Conservation (phyloP, 2,797 vertebrate genomes). For the Buphagus erythrorhynchus region DNA sequence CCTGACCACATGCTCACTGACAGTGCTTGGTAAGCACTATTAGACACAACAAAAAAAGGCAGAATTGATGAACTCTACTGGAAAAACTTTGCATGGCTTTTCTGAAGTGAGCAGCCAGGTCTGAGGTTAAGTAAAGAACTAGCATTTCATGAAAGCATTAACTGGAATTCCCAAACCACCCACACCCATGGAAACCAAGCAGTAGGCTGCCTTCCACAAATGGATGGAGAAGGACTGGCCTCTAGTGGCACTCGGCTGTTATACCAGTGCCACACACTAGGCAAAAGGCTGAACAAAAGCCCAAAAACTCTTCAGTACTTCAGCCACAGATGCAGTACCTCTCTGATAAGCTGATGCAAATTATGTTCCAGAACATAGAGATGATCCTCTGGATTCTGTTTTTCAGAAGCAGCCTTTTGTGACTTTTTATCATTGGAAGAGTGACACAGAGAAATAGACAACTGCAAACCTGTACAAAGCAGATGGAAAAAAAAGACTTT, state of each 20-base stretch:
- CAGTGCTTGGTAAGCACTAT: not conserved
- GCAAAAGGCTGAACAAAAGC: not conserved
- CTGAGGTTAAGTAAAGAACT: not conserved
- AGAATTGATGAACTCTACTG: not conserved
- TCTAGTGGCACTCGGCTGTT: not conserved
- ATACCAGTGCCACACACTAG: not conserved
- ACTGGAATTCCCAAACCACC: not conserved
- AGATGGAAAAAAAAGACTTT: not conserved
- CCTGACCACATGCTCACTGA: not conserved
- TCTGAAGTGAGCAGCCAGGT: not conserved
- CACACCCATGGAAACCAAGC: rapidly evolving
- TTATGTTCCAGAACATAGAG: slow-evolving; percentile 97
- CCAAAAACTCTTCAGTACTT: not conserved
- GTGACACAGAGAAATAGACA: slow-evolving; percentile 96
- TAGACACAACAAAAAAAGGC: not conserved
- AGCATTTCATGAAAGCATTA: not conserved
- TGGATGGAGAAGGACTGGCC: not conserved
- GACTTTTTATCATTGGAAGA: slow-evolving; percentile 93
- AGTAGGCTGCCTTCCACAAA: not conserved
- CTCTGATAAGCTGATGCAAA: slow-evolving; percentile 95
- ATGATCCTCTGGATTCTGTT: slow-evolving; percentile 90
- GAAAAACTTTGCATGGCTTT: not conserved
- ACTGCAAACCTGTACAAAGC: slow-evolving; percentile 85
- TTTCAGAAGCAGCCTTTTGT: slow-evolving; percentile 85
- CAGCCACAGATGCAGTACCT: slow-evolving; percentile 77